Evolutionary conservation across 2,113 vertebrate species (phyloP), one percentile per base, ranked within the genome.

Genomic region (Heloderma charlesbogerti): DNA sequence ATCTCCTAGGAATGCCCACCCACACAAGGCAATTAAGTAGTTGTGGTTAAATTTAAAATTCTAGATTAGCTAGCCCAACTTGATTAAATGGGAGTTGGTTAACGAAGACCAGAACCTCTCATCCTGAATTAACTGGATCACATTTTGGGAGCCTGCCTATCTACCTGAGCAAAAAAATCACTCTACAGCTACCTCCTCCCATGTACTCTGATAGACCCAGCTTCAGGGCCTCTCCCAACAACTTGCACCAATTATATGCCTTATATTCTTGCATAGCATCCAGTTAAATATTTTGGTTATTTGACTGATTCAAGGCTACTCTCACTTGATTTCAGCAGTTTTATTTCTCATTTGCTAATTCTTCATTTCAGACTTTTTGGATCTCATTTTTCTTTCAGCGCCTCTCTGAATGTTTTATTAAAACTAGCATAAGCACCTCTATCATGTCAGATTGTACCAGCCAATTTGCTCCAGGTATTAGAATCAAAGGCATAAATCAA

Each of bases 401-500:
- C 57, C 74, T 75, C 51, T 77, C 13, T 71, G 29, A 22, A 88
- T 81, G 45, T 69, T 25, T 88, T 80, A 81, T 88, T 83, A 89
- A 83, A 83, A 82, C 22, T 43, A 57, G 48, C 57, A 80, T 89
- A 83, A 57, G n/a, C 37, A 60, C 66, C 51, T 89, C n/a, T 57
- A 54, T 82, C 63, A 82, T 74, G 79, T 89, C 51, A 87, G 27
- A 31, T 1, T 20, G 67, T 72, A 57, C 27, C 7, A 72, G 48
- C 66, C 78, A 89, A 89, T 82, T 89, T 71, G 78, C 66, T 40
- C 20, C 74, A 37, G 66, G 45, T 89, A 89, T 34, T 40, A 89
- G 51, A 82, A 86, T 71, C 66, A 83, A 71, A 83, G 79, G 79
- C 66, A 54, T 60, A 83, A 83, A 82, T 89, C 79, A 89, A 74